Conservation (phyloP, 2,113 vertebrate species). For the Laterallus jamaicensis region DNA sequence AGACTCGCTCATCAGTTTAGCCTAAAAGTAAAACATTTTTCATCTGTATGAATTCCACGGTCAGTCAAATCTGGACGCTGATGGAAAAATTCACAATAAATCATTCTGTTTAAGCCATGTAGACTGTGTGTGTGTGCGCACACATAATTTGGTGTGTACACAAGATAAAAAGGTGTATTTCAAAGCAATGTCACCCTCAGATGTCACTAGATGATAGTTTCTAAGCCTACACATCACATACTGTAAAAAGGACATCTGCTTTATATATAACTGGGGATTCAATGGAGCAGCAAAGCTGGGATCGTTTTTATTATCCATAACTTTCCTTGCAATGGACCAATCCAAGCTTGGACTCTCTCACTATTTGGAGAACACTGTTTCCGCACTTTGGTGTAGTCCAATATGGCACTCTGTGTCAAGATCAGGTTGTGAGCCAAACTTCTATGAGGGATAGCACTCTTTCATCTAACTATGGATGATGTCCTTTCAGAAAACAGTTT, state of each 20-base stretch:
- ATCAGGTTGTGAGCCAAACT: slow-evolving; percentile 14
- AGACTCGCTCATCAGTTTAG: slow-evolving; percentile 28
- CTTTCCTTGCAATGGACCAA: slow-evolving; percentile 20
- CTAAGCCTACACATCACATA: neutral
- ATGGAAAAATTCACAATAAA: neutral
- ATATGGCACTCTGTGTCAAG: neutral
- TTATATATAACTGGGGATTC: slow-evolving; percentile 22
- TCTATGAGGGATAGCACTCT: neutral
- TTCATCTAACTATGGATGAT: slow-evolving; percentile 44
- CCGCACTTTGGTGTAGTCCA: slow-evolving; percentile 18
- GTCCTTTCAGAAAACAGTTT: slow-evolving; percentile 40
- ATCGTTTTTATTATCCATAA: slow-evolving; percentile 36
- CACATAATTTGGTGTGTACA: neutral
- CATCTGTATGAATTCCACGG: neutral
- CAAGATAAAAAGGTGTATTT: slow-evolving; percentile 1
- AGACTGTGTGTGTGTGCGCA: neutral
- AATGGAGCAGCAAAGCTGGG: slow-evolving; percentile 14
- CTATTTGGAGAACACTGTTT: slow-evolving; percentile 27
- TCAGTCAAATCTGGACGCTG: neutral
- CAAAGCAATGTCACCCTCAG: neutral
- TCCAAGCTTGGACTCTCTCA: neutral
- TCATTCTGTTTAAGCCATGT: neutral
- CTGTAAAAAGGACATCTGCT: slow-evolving; percentile 39
- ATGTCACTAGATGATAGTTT: neutral
- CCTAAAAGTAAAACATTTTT: slow-evolving; percentile 18